Evolutionary conservation across 1,140 invertebrate genomes (phyloP).

Genomic region (Zaprionus nigranus): DNA sequence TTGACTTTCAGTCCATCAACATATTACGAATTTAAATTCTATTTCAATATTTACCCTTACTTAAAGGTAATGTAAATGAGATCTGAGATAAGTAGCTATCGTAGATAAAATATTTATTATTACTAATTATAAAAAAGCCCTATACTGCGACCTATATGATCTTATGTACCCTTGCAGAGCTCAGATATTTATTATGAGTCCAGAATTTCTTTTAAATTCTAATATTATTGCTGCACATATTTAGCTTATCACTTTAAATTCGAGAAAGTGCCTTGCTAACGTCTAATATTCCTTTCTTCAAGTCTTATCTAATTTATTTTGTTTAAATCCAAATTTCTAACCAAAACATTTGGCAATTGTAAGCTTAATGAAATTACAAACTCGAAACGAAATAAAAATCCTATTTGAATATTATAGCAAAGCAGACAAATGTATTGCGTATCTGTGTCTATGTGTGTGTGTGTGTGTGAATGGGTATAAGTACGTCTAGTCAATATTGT

Average conservation of each 20-base stretch:
- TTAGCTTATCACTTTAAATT: too few relatives aligned
- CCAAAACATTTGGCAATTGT: slow-evolving; percentile 29
- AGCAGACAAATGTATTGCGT: neutral
- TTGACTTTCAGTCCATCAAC: too few relatives aligned
- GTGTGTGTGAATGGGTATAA: slow-evolving; percentile 7
- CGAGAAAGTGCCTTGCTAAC: too few relatives aligned
- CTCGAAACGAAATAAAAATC: slow-evolving; percentile 37
- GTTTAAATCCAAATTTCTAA: neutral
- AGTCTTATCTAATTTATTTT: neutral
- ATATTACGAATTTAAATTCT: too few relatives aligned
- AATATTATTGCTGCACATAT: too few relatives aligned
- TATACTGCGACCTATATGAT: too few relatives aligned
- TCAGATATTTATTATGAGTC: too few relatives aligned
- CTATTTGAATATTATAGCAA: slow-evolving; percentile 37
- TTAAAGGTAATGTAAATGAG: neutral
- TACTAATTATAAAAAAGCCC: too few relatives aligned
- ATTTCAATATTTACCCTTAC: too few relatives aligned
- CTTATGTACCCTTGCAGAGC: too few relatives aligned
- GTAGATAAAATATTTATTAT: too few relatives aligned
- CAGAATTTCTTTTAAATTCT: too few relatives aligned
- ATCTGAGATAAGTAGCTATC: neutral
- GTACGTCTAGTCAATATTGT: slow-evolving; percentile 12
- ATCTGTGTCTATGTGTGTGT: neutral
- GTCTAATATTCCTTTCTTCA: neutral
- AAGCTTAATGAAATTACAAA: slow-evolving; percentile 44